Conservation (phyloP, 2,888 invertebrate species). For the Catonia carolina region DNA sequence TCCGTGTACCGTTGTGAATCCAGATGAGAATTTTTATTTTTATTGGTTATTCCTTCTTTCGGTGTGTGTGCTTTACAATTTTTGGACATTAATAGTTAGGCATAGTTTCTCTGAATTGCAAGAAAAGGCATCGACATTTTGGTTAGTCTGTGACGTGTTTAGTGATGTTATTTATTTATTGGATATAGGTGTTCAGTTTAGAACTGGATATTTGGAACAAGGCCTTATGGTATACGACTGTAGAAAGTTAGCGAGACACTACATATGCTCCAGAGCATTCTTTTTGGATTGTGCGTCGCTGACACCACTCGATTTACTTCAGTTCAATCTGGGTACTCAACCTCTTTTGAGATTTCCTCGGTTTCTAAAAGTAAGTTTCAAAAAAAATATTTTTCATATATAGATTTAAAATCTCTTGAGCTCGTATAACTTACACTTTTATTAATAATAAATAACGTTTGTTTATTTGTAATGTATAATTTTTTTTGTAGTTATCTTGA, state of each 20-base stretch:
- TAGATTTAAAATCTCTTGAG: too few relatives aligned
- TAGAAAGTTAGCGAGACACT: constrained; percentile 82
- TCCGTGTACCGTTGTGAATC: constrained; percentile 81
- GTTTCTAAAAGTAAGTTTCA: constrained; percentile 66
- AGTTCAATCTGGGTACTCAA: constrained; percentile 71
- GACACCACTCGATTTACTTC: constrained; percentile 79
- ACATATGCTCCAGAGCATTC: constrained; percentile 76
- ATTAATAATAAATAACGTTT: too few relatives aligned
- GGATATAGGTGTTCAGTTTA: constrained; percentile 84
- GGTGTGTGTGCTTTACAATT: constrained; percentile 83
- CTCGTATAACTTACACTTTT: too few relatives aligned
- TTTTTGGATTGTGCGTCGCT: constrained; percentile 75
- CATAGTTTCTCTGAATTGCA: constrained; percentile 90
- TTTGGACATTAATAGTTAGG: constrained; percentile 91
- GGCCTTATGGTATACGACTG: constrained; percentile 78
- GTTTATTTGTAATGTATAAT: too few relatives aligned
- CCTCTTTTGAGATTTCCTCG: constrained; percentile 84
- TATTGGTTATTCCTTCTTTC: constrained; percentile 90
- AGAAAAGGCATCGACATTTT: constrained; percentile 63
- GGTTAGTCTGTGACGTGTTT: constrained; percentile 76
- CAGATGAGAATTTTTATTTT: constrained; percentile 93
- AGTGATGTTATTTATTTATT: constrained; percentile 81
- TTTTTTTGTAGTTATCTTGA: too few relatives aligned
- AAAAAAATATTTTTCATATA: constrained; percentile 15
- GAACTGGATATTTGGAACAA: constrained; percentile 92